A percentile compares a stretch with the other conserved stretches of the same genome.
Conservation (phyloP, 2,888 invertebrate genomes). For the Bursaphelenchus okinawaensis region DNA sequence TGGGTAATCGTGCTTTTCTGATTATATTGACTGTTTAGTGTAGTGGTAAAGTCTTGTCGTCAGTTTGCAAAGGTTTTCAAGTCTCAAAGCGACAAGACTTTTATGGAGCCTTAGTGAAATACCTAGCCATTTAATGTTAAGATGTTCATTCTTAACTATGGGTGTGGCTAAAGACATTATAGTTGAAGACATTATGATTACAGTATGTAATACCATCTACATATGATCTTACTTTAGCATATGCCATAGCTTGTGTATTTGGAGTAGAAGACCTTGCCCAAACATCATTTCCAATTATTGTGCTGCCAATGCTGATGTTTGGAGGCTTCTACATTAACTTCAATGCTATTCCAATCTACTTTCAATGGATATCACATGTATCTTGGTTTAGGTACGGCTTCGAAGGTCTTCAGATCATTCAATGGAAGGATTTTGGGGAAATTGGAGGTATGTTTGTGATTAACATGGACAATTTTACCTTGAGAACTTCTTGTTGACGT, state of each 20-base stretch:
- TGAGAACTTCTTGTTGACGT: no score
- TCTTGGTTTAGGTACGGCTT: slow-evolving; percentile 52
- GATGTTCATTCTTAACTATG: no score
- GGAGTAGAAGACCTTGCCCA: slow-evolving; percentile 42
- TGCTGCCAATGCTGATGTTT: slow-evolving; percentile 42
- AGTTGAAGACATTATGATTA: no score
- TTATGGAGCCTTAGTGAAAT: no score
- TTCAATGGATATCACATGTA: slow-evolving; percentile 32
- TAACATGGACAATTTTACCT: no score
- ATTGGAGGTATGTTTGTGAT: slow-evolving; percentile 17
- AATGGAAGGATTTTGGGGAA: slow-evolving; percentile 31
- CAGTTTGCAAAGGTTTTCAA: no score
- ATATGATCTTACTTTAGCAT: slow-evolving; percentile 28
- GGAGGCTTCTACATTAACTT: slow-evolving; percentile 46
- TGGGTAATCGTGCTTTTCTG: slow-evolving; percentile 24
- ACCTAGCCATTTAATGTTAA: no score
- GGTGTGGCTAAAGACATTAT: no score
- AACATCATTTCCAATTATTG: slow-evolving; percentile 44
- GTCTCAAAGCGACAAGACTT: no score
- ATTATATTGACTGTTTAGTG: neutral
- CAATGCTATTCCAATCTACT: slow-evolving; percentile 35
- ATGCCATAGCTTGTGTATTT: slow-evolving; percentile 43
- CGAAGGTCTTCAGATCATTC: slow-evolving; percentile 42
- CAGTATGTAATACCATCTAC: neutral
- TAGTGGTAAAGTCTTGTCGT: no score